Percentiles rank a stretch among this genome's conserved stretches.
Conservation (phyloP, 2,797 vertebrate species). For the Pseudopleuronectes americanus region DNA sequence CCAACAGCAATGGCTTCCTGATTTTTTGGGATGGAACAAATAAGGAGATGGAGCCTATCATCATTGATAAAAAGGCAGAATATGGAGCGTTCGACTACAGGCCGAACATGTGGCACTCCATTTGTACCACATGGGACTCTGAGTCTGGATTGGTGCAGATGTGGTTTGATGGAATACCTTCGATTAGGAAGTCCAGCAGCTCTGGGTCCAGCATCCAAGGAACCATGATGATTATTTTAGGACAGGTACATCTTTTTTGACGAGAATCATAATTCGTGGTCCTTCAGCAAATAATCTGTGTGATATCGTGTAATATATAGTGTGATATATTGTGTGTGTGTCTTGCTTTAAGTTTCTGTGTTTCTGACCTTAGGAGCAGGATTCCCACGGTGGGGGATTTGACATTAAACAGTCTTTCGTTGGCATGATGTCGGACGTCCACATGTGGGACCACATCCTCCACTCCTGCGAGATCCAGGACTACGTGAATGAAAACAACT, state of each 20-base stretch:
- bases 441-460: slow-evolving; percentile 69
- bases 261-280: neutral
- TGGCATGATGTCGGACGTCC: slow-evolving; percentile 69
- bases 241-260: slow-evolving; percentile 58
- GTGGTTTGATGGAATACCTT: slow-evolving; percentile 68
- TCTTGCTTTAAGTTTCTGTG: neutral
- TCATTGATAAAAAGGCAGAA: neutral
- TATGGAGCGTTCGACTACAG: slow-evolving; percentile 19
- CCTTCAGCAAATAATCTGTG: no score
- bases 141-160: slow-evolving; percentile 61
- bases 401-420: slow-evolving; percentile 64
- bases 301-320: neutral
- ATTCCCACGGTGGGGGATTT: slow-evolving; percentile 62
- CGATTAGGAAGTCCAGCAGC: slow-evolving; percentile 57
- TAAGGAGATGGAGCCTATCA: slow-evolving; percentile 24
- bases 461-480: slow-evolving; percentile 61
- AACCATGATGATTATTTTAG: slow-evolving; percentile 30
- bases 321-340: neutral
- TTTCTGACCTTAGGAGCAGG: slow-evolving; percentile 64
- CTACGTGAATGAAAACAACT: slow-evolving; percentile 37
- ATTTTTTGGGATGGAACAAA: slow-evolving; percentile 51
- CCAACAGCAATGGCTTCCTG: slow-evolving; percentile 56
- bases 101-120: slow-evolving; percentile 64
- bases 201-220: slow-evolving; percentile 30
- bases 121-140: slow-evolving; percentile 79